Conservation (phyloP, 2,888 invertebrate species). For the Clostera curtula region DNA sequence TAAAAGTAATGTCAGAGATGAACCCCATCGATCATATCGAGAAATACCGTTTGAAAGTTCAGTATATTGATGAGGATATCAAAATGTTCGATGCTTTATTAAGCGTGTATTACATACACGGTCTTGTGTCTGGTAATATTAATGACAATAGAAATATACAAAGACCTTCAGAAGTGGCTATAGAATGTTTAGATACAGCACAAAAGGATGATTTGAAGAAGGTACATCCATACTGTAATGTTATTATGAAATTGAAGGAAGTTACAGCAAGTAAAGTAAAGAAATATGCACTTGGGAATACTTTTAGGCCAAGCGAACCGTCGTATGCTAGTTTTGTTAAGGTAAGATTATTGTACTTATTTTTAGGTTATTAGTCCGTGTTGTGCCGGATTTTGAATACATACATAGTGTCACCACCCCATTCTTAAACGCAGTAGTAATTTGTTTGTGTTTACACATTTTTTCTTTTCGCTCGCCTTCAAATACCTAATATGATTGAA, state of each 20-base stretch:
- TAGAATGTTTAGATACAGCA: constrained; percentile 25
- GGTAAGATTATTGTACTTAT: constrained; percentile 41
- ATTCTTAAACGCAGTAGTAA: too few species aligned
- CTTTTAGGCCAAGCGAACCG: constrained; percentile 69
- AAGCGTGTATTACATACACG: constrained; percentile 74
- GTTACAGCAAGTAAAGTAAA: constrained; percentile 41
- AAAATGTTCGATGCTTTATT: constrained; percentile 71
- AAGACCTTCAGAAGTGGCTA: constrained; percentile 33
- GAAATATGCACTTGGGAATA: constrained; percentile 71
- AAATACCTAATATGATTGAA: too few species aligned
- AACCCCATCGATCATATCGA: constrained; percentile 89
- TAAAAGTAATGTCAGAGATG: constrained; percentile 75
- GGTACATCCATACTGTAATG: constrained; percentile 63
- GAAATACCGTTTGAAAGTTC: constrained; percentile 82
- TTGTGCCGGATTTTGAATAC: too few species aligned
- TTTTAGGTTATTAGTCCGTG: not conserved
- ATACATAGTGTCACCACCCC: too few species aligned
- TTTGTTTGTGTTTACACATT: too few species aligned
- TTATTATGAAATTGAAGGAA: constrained; percentile 51
- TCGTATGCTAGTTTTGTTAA: constrained; percentile 68
- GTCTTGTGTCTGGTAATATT: constrained; percentile 46
- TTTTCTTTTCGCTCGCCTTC: too few species aligned
- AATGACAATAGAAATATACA: constrained; percentile 40
- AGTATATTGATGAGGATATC: constrained; percentile 82
- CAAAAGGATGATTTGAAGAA: constrained; percentile 34